Conservation (phyloP, 2,888 invertebrate genomes). For the Lucinisca nassula region DNA sequence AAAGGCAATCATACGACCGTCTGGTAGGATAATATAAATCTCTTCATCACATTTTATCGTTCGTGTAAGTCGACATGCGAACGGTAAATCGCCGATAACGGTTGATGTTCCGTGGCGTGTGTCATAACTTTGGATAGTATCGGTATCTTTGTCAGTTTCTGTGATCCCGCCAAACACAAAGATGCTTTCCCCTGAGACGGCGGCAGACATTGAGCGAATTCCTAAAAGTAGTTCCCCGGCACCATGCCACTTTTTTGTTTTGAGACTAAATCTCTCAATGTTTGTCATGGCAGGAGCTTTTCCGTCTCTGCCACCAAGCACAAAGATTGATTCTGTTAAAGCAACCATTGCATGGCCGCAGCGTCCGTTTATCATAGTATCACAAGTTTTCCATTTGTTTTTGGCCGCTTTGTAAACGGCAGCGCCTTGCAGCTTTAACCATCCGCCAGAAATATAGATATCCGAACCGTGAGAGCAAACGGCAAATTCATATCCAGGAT, state of each 20-base stretch:
- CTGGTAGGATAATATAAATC: constrained; percentile 77
- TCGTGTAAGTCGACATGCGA: constrained; percentile 78
- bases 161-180: constrained; percentile 80
- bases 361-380: constrained; percentile 78
- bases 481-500: constrained; percentile 81
- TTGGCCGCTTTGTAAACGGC: constrained; percentile 78
- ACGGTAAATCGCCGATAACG: constrained; percentile 77
- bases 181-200: constrained; percentile 78
- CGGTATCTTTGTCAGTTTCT: constrained; percentile 78
- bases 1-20: constrained; percentile 78
- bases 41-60: constrained; percentile 74
- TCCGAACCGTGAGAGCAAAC: constrained; percentile 77
- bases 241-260: constrained; percentile 76
- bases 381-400: constrained; percentile 80
- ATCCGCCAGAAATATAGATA: constrained; percentile 81
- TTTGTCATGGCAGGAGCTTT: constrained; percentile 78
- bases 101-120: constrained; percentile 74
- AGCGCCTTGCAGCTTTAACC: constrained; percentile 78
- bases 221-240: constrained; percentile 78
- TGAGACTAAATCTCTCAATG: constrained; percentile 77
- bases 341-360: constrained; percentile 81
- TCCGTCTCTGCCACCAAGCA: constrained; percentile 80
- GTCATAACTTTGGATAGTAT: constrained; percentile 79
- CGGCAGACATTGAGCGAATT: constrained; percentile 77
- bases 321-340: constrained; percentile 76